phyloP scores from a whole-genome alignment of 2,113 vertebrate genomes.

The Oenanthe oenanthe region DNA sequence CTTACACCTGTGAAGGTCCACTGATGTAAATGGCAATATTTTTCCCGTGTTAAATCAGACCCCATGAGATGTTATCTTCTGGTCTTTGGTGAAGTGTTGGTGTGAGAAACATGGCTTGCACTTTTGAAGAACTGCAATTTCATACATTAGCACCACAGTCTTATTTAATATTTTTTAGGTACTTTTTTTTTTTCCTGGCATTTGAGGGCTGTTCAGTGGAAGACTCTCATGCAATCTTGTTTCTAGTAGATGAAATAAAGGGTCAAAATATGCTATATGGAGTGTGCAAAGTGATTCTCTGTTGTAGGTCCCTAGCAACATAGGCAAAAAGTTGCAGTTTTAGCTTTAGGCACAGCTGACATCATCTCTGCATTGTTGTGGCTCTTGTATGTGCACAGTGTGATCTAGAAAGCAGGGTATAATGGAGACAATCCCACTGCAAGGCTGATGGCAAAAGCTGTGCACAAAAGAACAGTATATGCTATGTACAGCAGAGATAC shows the following conservation, averaged over 20 bases:
- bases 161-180: neutral
- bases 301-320: slow-evolving; percentile 32
- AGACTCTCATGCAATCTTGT: neutral
- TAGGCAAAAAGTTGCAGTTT: slow-evolving; percentile 27
- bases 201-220: neutral
- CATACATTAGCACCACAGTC: neutral
- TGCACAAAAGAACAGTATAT: slow-evolving; percentile 42
- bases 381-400: slow-evolving; percentile 34
- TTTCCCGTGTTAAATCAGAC: neutral
- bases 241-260: neutral
- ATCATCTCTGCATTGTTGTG: slow-evolving; percentile 54
- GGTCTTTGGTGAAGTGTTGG: neutral
- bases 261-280: neutral
- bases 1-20: neutral
- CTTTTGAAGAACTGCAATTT: neutral
- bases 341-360: slow-evolving; percentile 62
- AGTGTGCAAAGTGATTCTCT: neutral
- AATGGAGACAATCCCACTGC: slow-evolving; percentile 61
- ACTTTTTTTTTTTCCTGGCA: neutral
- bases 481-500: slow-evolving; percentile 1
- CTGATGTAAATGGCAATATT: neutral
- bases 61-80: neutral
- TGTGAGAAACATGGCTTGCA: neutral
- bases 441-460: slow-evolving; percentile 49
- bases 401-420: slow-evolving; percentile 50